Percentiles rank a stretch among this genome's conserved stretches.
phyloP scores from a whole-genome alignment of 1,140 invertebrate species.

The Polyergus mexicanus region DNA sequence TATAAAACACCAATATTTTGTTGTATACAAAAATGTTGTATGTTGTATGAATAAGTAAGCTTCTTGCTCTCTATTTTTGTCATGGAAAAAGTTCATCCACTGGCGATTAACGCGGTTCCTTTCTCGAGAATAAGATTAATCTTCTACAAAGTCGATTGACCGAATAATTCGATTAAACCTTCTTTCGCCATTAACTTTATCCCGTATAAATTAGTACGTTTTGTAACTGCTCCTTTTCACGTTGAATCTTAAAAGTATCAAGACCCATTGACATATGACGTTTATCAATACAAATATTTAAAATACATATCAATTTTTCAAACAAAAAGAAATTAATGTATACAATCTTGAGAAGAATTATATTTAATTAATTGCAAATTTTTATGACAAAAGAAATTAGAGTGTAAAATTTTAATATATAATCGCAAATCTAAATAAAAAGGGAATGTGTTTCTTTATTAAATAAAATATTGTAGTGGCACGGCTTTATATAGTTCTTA shows the following conservation, averaged over 20 bases:
- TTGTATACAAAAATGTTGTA: background rate
- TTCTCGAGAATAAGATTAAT: slow-evolving; percentile 49
- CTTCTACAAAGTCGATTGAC: slow-evolving; percentile 21
- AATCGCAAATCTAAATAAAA: background rate
- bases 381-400: background rate
- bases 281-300: background rate
- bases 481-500: background rate
- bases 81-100: slow-evolving; percentile 36
- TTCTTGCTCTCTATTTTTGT: slow-evolving; percentile 34
- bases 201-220: background rate
- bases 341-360: background rate
- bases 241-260: slow-evolving; percentile 4
- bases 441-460: background rate
- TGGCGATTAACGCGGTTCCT: slow-evolving; percentile 6
- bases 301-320: background rate
- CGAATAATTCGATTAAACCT: slow-evolving; percentile 36
- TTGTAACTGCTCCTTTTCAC: background rate
- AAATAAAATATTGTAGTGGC: too few relatives aligned
- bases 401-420: background rate
- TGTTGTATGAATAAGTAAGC: slow-evolving; percentile 1
- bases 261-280: background rate
- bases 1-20: background rate
- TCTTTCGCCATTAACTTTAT: slow-evolving; percentile 30
- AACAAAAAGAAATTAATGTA: background rate
- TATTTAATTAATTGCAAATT: background rate